Percentiles rank a stretch among this genome's conserved stretches.
Evolutionary conservation across 1,140 invertebrate species (phyloP).

Genomic region (Ooceraea biroi): DNA sequence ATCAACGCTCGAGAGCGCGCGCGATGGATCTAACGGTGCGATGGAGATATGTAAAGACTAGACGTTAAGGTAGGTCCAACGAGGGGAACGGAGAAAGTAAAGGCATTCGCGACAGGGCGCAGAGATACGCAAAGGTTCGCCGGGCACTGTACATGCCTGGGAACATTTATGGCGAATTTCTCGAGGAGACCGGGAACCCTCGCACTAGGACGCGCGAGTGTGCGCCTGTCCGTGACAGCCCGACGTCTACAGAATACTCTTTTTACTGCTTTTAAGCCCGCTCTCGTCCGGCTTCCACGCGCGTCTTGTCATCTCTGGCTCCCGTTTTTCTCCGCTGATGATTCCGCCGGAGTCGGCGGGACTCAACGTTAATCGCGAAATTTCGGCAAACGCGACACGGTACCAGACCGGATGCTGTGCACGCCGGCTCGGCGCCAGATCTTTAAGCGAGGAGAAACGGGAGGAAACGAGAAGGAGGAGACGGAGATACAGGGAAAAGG

Average conservation of each 20-base stretch:
- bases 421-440: conserved; percentile 11
- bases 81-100: conserved; percentile 6
- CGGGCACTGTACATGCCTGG: conserved; percentile 28
- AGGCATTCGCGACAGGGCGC: conserved; percentile 51
- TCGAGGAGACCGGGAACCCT: conserved; percentile 47
- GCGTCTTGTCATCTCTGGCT: not conserved
- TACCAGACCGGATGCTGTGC: not conserved
- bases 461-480: not conserved
- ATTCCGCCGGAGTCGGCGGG: conserved; percentile 42
- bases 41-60: conserved; percentile 9
- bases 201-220: conserved; percentile 31
- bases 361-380: conserved; percentile 75
- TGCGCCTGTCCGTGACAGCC: conserved; percentile 65
- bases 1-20: conserved; percentile 43
- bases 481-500: conserved; percentile 1
- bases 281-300: not conserved
- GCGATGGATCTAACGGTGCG: conserved; percentile 51
- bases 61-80: conserved; percentile 3
- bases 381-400: conserved; percentile 51
- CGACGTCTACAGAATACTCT: conserved; percentile 69
- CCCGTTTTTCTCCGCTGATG: not conserved
- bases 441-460: not conserved
- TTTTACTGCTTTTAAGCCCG: conserved; percentile 57
- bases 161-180: conserved; percentile 69
- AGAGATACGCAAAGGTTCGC: conserved; percentile 20